These are phyloP conservation scores for Andrena trimmerana DNA, from an alignment of 2,888 invertebrate species.

Conservation along the genomic window DNA sequence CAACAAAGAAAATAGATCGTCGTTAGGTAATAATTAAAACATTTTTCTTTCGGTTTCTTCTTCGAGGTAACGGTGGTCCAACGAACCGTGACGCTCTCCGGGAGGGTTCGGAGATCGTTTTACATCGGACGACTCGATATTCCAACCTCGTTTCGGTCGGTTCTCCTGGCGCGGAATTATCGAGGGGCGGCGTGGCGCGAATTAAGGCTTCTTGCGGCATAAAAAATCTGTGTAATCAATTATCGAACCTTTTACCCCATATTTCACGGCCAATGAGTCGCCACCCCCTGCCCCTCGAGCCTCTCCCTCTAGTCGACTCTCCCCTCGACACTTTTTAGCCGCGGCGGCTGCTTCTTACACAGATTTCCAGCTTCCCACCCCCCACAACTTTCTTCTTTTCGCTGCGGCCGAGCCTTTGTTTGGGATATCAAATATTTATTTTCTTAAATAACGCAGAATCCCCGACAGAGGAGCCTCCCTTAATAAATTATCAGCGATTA, in stretches of 20 bases:
- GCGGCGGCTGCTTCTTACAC: conserved; percentile 60
- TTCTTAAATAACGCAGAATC: conserved; percentile 75
- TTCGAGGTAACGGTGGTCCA: conserved; percentile 1
- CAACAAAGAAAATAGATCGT: neutral
- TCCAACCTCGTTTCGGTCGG: conserved; percentile 67
- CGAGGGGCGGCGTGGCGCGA: conserved; percentile 79
- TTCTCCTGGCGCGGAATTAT: conserved; percentile 78
- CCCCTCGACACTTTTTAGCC: conserved; percentile 73
- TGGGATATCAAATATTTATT: conserved; percentile 80
- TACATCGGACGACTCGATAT: conserved; percentile 74
- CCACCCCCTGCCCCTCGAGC: conserved; percentile 69
- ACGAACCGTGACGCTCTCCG: conserved; percentile 40
- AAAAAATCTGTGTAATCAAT: conserved; percentile 84
- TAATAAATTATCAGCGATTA: conserved; percentile 79
- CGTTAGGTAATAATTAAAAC: conserved; percentile 19
- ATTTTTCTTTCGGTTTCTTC: neutral
- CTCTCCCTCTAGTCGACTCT: conserved; percentile 65
- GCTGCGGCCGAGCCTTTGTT: conserved; percentile 72
- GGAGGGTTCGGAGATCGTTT: conserved; percentile 57
- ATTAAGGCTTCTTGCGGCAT: conserved; percentile 84
- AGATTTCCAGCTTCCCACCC: conserved; percentile 51
- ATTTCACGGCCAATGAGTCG: conserved; percentile 83
- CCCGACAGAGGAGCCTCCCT: conserved; percentile 62
- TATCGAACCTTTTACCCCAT: conserved; percentile 84
- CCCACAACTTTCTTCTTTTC: conserved; percentile 52